Base-by-base conservation (phyloP, 2,113 vertebrate genomes). In the Thunnus thynnus region DNA sequence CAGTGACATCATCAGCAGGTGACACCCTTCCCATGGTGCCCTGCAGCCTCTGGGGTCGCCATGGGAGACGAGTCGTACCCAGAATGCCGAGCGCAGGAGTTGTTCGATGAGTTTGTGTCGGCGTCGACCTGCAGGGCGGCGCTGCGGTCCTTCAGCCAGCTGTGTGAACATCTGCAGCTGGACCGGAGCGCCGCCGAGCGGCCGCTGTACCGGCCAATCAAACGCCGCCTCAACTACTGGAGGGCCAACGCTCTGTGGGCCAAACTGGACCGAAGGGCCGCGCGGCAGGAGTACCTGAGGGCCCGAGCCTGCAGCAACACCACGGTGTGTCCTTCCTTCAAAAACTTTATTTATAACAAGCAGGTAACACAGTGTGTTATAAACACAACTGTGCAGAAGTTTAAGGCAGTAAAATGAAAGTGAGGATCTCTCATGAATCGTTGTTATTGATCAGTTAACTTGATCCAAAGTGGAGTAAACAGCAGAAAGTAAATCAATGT, bases 171-270 rank as follows among this genome's bases (percentile, higher is more conserved):
- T 65, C 91, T 99, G 44, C 95, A 97, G 12, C 91, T 99, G 76
- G 78, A 90, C 50, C 94, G 89, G 27, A 22, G 3, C 63, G 3
- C 63, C 4, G n/a, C 78, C 0, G 81, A 90, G 76, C 27, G 76
- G 36, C 97, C 95, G 30, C 96, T 99, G 87, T 99, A 99, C 88
- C 96, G 95, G 76, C 96, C 95, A 55, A 96, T 99, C 87, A 97
- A 97, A 90, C 95, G 92, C 32, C 97, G 97, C 79, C 27, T 30
- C 68, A 97, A 96, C 92, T 99, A 99, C 89, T 99, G 98, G 98
- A 98, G 93, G 90, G 98, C 98, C 83, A 97, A 98, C 88, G 97
- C 96, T 20, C 94, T 99, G 67, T 99, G 98, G 97, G 94, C 96
- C 78, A 99, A 99, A 76, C 89, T 99, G 93, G 98, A 99, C 88